Evolutionary conservation across 2,797 vertebrate species (phyloP), one percentile per base, ranked within the genome.

Genomic region (Discoglossus pictus): DNA sequence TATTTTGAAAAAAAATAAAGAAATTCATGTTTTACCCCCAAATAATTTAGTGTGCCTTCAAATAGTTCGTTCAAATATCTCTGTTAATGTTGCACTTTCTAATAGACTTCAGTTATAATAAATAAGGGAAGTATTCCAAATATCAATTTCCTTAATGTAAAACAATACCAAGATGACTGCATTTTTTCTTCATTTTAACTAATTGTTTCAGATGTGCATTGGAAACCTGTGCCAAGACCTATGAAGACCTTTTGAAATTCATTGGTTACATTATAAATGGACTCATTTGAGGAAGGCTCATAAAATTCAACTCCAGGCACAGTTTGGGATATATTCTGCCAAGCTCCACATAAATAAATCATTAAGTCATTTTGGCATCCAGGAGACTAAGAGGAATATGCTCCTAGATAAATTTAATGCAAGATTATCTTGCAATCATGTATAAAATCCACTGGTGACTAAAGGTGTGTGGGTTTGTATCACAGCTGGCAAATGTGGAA

Each of bases 261-360:
- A 48, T 58, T 48, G 55, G 62, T 72, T 77, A 72, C 69, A 73
- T 83, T 85, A 76, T 80, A 87, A 87, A 80, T 83, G 80, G 74
- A 74, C 69, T 84, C 79, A 80, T 80, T 79, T 76, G 79, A 78
- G 76, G 58, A 82, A 86, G 65, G 74, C 80, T 85, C 84, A 86
- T 86, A 85, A 88, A 86, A 86, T 80, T 83, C 79, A 81, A 75
- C 67, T 82, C 82, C 83, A 83, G 78, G 79, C 84, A 83, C 85
- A 87, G 74, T 87, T 85, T 86, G 87, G 84, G 80, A 78, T 77
- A 76, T 73, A 75, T 81, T 79, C 85, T 88, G 87, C 84, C 84
- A 88, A 84, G 75, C 76, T 76, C 77, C 72, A 76, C 77, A 77
- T 82, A 87, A 83, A 89, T 90, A 86, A 88, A 88, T 87, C 86